Evolutionary conservation across 2,797 vertebrate species (phyloP).

Genomic region (Gobionotothen gibberifrons): DNA sequence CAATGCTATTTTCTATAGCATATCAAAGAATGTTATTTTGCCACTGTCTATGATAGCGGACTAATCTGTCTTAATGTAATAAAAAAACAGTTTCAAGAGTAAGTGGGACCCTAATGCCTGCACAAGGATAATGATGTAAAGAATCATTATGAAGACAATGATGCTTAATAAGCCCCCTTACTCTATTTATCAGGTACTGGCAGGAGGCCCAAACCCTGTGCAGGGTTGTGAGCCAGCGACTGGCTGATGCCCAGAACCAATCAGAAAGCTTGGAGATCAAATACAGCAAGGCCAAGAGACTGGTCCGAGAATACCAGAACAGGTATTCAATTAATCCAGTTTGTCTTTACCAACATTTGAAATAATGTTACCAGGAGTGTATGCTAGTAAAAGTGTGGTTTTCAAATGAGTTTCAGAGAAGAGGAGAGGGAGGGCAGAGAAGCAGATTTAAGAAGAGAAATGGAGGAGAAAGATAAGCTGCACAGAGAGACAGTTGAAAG

Average conservation of each 20-base stretch:
- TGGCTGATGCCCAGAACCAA: slow-evolving; percentile 91
- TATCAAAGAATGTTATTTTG: background rate
- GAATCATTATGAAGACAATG: slow-evolving; percentile 14
- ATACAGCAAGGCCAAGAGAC: slow-evolving; percentile 89
- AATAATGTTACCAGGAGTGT: background rate
- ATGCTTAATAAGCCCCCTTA: slow-evolving; percentile 17
- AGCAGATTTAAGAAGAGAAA: slow-evolving; percentile 79
- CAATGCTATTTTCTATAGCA: background rate
- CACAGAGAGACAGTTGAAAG: slow-evolving; percentile 82
- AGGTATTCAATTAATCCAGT: slow-evolving; percentile 80
- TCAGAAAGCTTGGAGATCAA: slow-evolving; percentile 91
- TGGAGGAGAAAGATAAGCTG: slow-evolving; percentile 86
- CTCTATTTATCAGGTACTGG: slow-evolving; percentile 84
- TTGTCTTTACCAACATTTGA: background rate
- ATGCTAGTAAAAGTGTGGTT: background rate
- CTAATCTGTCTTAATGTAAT: no score
- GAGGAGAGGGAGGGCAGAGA: slow-evolving; percentile 86
- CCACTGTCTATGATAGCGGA: no score
- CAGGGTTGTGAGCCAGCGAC: slow-evolving; percentile 90
- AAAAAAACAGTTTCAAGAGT: background rate
- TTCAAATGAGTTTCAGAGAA: slow-evolving; percentile 78
- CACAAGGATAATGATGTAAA: slow-evolving; percentile 6
- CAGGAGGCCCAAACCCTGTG: slow-evolving; percentile 92
- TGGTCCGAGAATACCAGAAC: slow-evolving; percentile 90
- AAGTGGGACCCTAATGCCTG: background rate